Conservation (phyloP, 2,113 vertebrate species). For the Lanius ludovicianus region DNA sequence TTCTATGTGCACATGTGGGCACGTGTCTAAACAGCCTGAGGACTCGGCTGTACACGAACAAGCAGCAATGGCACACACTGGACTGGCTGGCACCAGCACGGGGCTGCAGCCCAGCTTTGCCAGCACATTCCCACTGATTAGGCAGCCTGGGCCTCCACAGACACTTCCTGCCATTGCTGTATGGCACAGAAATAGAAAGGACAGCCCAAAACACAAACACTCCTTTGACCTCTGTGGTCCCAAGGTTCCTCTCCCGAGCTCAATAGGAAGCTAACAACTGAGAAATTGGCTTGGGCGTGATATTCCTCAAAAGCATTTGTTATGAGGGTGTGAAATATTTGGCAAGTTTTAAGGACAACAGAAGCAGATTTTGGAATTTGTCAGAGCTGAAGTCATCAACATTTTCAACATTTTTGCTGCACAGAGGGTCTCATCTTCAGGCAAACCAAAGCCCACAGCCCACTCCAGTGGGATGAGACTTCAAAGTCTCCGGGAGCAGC, state of each 20-base stretch:
- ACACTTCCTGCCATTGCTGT: not conserved
- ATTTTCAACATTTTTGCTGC: not conserved
- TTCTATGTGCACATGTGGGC: rapidly evolving
- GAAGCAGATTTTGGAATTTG: not conserved
- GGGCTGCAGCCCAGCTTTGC: not conserved
- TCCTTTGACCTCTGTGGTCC: not conserved
- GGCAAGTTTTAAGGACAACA: conserved; percentile 1
- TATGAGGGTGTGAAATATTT: conserved; percentile 8
- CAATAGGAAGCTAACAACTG: not conserved
- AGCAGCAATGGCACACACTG: rapidly evolving
- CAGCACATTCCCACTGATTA: rapidly evolving
- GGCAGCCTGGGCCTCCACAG: not conserved
- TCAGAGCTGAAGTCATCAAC: not conserved
- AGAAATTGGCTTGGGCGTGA: not conserved
- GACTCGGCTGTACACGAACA: rapidly evolving
- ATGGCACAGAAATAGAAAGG: not conserved
- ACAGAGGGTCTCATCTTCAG: not conserved
- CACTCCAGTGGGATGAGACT: not conserved
- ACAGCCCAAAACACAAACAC: not conserved
- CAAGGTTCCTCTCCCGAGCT: not conserved
- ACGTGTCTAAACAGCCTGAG: not conserved
- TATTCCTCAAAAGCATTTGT: conserved; percentile 53
- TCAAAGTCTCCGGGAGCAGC: not conserved
- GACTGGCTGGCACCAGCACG: rapidly evolving
- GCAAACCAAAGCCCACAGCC: not conserved